Evolutionary conservation across 2,113 vertebrate genomes (phyloP), one percentile per base, ranked within the genome.

Genomic region (Neomonachus schauinslandi): DNA sequence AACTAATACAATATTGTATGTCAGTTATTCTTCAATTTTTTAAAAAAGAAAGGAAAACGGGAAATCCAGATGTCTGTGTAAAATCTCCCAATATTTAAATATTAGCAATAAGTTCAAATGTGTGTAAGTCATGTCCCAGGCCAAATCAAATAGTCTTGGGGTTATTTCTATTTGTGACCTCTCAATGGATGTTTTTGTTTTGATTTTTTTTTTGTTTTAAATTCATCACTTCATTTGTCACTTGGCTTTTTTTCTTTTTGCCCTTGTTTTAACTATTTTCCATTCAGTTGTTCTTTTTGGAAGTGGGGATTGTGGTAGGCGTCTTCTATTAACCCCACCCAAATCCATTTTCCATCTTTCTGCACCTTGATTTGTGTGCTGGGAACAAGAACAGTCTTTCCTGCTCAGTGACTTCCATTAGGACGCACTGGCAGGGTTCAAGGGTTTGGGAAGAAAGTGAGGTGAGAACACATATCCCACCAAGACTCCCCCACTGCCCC

Each of bases 1-100:
- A 42, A 74, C 12, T 15, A 74, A 74, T 14, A 74, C 72, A 74
- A 74, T 46, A 74, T 46, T 2, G 24, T 46, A 42, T 74, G 39
- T 46, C 72, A 15, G 39, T 26, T 15, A 15, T 46, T 24, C 12
- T 46, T 42, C 12, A 2, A 4, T 28, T 74, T 74, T 46, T 74
- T 74, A 7, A 72, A 72, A 42, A 28, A 46, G 24, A 42, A 86
- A 84, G 87, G 63, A 80, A 94, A 92, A 89, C 33, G 53, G 57
- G 57, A 97, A 96, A 86, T 95, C 42, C 71, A 85, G 31, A 74
- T 80, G 46, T 88, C 61, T 51, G 18, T 42, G 79, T 69, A 69
- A 86, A 71, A 51, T 55, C 36, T 79, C 26, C 67, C 55, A 42
- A 14, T 81, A 55, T 91, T 95, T 80, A 74, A 92, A 53, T 55